phyloP scores from a whole-genome alignment of 1,140 invertebrate genomes.

The Trachymyrmex cornetzi region DNA sequence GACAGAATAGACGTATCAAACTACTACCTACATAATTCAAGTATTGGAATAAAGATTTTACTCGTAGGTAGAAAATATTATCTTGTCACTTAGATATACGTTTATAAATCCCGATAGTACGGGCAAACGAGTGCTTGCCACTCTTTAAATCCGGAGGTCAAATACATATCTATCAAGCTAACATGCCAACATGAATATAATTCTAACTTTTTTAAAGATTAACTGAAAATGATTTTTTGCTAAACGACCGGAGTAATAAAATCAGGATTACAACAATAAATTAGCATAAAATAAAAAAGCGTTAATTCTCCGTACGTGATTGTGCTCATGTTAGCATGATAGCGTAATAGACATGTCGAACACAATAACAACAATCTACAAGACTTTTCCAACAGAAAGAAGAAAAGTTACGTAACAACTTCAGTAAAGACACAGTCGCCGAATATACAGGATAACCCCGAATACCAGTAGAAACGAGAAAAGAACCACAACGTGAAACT shows the following conservation, averaged over 20 bases:
- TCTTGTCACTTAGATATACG: constrained; percentile 70
- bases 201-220: too few species aligned
- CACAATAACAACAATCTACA: constrained; percentile 71
- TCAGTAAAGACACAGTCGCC: constrained; percentile 22
- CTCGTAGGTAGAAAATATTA: constrained; percentile 73
- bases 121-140: constrained; percentile 21
- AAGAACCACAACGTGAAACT: constrained; percentile 18
- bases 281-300: too few species aligned
- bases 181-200: too few species aligned
- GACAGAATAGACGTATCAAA: constrained; percentile 16
- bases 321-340: too few species aligned
- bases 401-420: constrained; percentile 22
- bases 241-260: too few species aligned
- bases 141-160: constrained; percentile 37
- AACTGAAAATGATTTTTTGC: too few species aligned
- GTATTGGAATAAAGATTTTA: constrained; percentile 66
- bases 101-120: constrained; percentile 71
- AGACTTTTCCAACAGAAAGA: constrained; percentile 64
- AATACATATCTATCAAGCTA: constrained; percentile 25
- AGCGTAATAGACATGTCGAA: background rate
- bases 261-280: too few species aligned
- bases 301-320: too few species aligned
- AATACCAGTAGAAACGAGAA: constrained; percentile 24
- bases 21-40: background rate
- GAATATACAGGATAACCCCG: constrained; percentile 34